phyloP scores from a whole-genome alignment of 2,797 vertebrate species.

The Sebastes itinus region DNA sequence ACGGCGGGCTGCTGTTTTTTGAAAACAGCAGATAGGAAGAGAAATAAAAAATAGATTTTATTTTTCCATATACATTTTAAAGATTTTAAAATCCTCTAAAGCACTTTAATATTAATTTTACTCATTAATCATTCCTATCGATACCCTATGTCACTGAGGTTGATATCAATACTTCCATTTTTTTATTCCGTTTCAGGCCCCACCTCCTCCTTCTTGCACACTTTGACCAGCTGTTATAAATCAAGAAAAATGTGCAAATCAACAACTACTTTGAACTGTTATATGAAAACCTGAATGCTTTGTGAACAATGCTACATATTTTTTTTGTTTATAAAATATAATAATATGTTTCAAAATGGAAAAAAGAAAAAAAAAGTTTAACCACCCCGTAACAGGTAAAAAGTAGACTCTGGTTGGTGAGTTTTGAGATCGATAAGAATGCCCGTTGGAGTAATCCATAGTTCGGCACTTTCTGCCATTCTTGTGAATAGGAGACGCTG shows the following conservation, averaged over 20 bases:
- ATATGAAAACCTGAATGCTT: conserved; percentile 90
- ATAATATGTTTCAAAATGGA: conserved; percentile 79
- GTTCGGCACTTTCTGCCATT: conserved; percentile 61
- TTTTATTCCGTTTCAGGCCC: conserved; percentile 59
- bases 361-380: conserved; percentile 73
- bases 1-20: conserved; percentile 79
- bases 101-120: conserved; percentile 81
- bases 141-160: conserved; percentile 79
- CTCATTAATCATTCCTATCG: conserved; percentile 76
- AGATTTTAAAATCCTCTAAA: conserved; percentile 81
- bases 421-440: conserved; percentile 79
- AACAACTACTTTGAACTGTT: conserved; percentile 80
- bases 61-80: conserved; percentile 77
- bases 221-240: conserved; percentile 78
- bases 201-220: conserved; percentile 64
- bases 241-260: conserved; percentile 84
- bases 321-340: conserved; percentile 80
- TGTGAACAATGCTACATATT: conserved; percentile 94
- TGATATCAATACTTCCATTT: conserved; percentile 77
- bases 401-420: conserved; percentile 77
- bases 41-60: conserved; percentile 81
- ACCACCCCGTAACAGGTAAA: conserved; percentile 74
- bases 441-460: conserved; percentile 80
- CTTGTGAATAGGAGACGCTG: conserved; percentile 57
- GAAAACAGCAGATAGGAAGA: conserved; percentile 81